phyloP scores from a whole-genome alignment of 2,888 invertebrate species.

The Platycnemis pennipes region DNA sequence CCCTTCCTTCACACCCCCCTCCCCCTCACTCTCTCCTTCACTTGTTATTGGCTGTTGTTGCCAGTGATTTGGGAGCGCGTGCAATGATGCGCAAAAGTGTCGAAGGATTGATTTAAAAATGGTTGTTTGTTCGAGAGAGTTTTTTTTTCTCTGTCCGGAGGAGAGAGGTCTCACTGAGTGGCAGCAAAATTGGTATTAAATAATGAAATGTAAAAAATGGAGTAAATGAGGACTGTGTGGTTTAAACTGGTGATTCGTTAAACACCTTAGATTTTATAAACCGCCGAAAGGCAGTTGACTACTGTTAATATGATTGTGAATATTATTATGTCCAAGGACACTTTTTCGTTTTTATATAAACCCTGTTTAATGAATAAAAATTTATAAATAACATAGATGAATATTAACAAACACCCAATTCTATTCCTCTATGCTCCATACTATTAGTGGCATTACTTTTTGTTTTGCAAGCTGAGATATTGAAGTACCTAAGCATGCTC shows the following conservation, averaged over 20 bases:
- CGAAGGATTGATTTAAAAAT: slow-evolving; percentile 3
- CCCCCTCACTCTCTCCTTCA: not conserved
- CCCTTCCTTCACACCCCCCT: not conserved
- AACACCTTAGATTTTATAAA: slow-evolving; percentile 67
- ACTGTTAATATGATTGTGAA: slow-evolving; percentile 68
- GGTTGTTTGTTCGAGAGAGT: slow-evolving; percentile 49
- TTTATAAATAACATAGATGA: slow-evolving; percentile 57
- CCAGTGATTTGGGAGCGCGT: slow-evolving; percentile 41
- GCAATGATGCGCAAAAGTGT: not conserved
- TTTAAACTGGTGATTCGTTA: slow-evolving; percentile 67
- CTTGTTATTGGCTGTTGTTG: slow-evolving; percentile 32
- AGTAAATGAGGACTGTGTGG: slow-evolving; percentile 63
- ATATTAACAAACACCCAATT: slow-evolving; percentile 20
- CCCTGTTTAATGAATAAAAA: slow-evolving; percentile 67
- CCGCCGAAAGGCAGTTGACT: slow-evolving; percentile 66
- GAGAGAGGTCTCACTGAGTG: slow-evolving; percentile 28
- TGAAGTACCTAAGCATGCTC: not conserved
- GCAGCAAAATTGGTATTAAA: slow-evolving; percentile 33
- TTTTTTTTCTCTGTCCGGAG: slow-evolving; percentile 34
- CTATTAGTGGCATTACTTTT: not conserved
- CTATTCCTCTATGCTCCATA: slow-evolving; percentile 8
- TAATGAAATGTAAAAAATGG: slow-evolving; percentile 61
- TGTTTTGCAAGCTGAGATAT: not conserved
- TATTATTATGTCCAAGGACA: slow-evolving; percentile 66
- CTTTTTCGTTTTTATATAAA: slow-evolving; percentile 67